A percentile compares a stretch with the other conserved stretches of the same genome.
phyloP scores from a whole-genome alignment of 92 coral and sea anemone species.

The Epizoanthus ramosus region DNA sequence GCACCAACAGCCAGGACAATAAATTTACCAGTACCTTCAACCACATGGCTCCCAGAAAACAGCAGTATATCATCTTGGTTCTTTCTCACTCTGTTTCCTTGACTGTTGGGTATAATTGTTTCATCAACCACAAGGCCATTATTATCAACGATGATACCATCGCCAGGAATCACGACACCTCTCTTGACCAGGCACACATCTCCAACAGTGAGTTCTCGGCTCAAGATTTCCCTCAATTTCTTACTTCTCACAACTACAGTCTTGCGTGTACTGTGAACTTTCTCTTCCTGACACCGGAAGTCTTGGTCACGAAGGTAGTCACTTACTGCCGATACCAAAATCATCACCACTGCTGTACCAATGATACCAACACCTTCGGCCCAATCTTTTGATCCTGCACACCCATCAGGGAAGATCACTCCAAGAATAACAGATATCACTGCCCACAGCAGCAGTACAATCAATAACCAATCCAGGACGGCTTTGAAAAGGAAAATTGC shows the following conservation, averaged over 20 bases:
- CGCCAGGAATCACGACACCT: constrained; percentile 93
- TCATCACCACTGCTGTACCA: constrained; percentile 70
- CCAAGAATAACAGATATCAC: constrained; percentile 80
- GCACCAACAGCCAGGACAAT: constrained; percentile 85
- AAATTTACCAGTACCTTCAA: constrained; percentile 90
- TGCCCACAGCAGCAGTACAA: constrained; percentile 70
- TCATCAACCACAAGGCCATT: constrained; percentile 82
- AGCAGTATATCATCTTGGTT: constrained; percentile 63
- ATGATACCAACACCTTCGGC: constrained; percentile 81
- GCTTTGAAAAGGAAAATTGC: constrained; percentile 65
- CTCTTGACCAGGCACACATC: constrained; percentile 83
- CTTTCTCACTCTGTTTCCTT: constrained; percentile 58
- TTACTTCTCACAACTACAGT: constrained; percentile 56
- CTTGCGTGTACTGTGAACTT: constrained; percentile 62
- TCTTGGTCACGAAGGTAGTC: constrained; percentile 68
- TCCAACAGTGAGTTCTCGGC: constrained; percentile 77
- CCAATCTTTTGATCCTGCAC: constrained; percentile 69
- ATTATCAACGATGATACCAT: constrained; percentile 90
- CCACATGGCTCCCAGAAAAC: constrained; percentile 90
- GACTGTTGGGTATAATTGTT: constrained; percentile 63
- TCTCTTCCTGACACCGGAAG: constrained; percentile 59
- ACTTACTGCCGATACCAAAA: constrained; percentile 69
- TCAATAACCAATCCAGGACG: constrained; percentile 75
- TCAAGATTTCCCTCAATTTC: constrained; percentile 50
- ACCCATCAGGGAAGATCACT: constrained; percentile 70